Evolutionary conservation across 92 coral and sea anemone genomes (phyloP).

Genomic region (Plumapathes pennacea): DNA sequence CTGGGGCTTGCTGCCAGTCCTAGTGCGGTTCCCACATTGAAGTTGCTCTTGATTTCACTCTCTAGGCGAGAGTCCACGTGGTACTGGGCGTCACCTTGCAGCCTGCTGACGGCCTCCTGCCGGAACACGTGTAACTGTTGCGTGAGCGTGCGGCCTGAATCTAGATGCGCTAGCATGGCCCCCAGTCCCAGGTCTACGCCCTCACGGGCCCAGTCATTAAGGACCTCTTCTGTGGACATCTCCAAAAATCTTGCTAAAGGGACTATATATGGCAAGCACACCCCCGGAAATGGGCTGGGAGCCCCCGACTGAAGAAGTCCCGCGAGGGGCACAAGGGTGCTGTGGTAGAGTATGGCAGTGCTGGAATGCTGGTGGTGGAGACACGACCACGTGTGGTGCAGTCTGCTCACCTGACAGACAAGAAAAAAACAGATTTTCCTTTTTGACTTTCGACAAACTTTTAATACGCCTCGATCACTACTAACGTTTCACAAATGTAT

Average conservation of each 20-base stretch:
- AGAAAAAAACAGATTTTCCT: too few species aligned
- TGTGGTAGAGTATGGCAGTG: slow-evolving; percentile 87
- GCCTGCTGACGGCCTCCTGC: slow-evolving; percentile 34
- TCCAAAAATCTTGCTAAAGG: slow-evolving; percentile 84
- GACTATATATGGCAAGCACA: slow-evolving; percentile 88
- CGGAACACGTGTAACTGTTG: slow-evolving; percentile 65
- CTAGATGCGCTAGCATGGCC: slow-evolving; percentile 67
- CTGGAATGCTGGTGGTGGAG: slow-evolving; percentile 85
- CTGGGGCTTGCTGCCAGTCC: slow-evolving; percentile 73
- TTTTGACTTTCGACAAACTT: too few species aligned
- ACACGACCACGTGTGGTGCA: slow-evolving; percentile 94
- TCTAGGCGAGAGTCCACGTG: slow-evolving; percentile 29
- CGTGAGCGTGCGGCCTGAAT: slow-evolving; percentile 71
- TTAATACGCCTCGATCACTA: too few species aligned
- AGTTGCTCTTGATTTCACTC: slow-evolving; percentile 58
- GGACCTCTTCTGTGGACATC: slow-evolving; percentile 67
- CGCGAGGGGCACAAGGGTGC: slow-evolving; percentile 89
- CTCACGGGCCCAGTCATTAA: slow-evolving; percentile 59
- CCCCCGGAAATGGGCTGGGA: slow-evolving; percentile 97
- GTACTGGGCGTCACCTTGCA: slow-evolving; percentile 5
- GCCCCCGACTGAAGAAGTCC: slow-evolving; percentile 90
- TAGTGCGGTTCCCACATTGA: slow-evolving; percentile 62
- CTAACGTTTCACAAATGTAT: too few species aligned
- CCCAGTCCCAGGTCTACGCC: slow-evolving; percentile 72
- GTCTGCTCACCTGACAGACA: slow-evolving; percentile 81